Evolutionary conservation across 2,888 invertebrate species (phyloP), one percentile per base, ranked within the genome.

Genomic region (Empis stercorea): DNA sequence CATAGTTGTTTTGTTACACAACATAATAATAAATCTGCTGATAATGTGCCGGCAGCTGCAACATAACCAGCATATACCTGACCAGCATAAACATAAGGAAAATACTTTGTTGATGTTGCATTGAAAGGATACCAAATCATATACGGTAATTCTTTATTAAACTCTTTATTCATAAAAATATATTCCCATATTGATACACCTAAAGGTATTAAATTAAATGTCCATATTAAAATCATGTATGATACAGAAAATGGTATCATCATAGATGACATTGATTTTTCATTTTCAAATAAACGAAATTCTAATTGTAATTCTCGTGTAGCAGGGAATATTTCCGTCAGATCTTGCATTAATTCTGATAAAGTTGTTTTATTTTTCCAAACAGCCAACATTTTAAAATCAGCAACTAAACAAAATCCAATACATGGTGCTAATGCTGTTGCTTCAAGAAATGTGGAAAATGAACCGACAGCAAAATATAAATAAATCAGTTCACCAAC

Each of bases 21-120:
- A 42, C 60, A 63, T 48, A 66, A 53, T 4, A 65, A 48, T 55
- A 66, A 53, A 50, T 66, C 66, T 17, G 58, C 57, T 3, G 62
- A 58, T 44, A 65, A 46, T 30, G 61, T 61, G 0, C 60, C 60
- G 0, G 59, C 55, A 2, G 59, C 55, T 15, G 63, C 57, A 0
- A 58, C 54, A 48, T 60, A 62, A 0, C 58, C 65, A 2, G 54
- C 63, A 1, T 59, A 36, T 16, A 56, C 56, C 40, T 65, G 61
- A 0, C 57, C 55, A 1, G 54, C 16, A 44, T 61, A 64, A 14
- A 38, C 30, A 13, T 44, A 32, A 15, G 30, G 44, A 32, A 40
- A 14, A 16, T 44, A 40, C 6, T 27, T 39, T 7, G 2, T 3
- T 38, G 38, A 17, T 10, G 15, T 34, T 17, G 16, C 32, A 44